Evolutionary conservation across 2,797 vertebrate species (phyloP), one percentile per base, ranked within the genome.

Genomic region (Typhlichthys subterraneus): DNA sequence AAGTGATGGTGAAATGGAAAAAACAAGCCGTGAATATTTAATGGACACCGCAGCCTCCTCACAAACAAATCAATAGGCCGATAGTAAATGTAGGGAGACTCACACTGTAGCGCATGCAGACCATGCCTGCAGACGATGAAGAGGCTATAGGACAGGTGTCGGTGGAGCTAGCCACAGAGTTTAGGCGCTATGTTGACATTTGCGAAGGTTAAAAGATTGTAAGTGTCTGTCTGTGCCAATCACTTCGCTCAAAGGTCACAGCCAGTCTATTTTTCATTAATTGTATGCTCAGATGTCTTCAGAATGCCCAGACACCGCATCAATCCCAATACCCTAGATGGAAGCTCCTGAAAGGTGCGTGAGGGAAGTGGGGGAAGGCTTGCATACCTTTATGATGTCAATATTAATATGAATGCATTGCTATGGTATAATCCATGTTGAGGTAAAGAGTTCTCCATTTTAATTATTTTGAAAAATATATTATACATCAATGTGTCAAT

Each of bases 201-300:
- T 93, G 66, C 90, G 91, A 93, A 93, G 92, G 92, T 93, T 93
- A 93, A 86, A 83, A 83, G 88, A 90, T 91, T 93, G 89, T 89
- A 92, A 89, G 84, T 88, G 92, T 89, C 92, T 73, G 87, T 89
- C 84, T 53, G 72, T 87, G 92, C 92, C 92, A 92, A 91, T 93
- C 92, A 92, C 77, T 76, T 58, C 12, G 67, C 80, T 86, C 87
- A 93, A 93, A 93, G 92, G 92, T 93, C 92, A 93, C 80, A 66
- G 83, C 71, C 65, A 73, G 81, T 89, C 82, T 85, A 75, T 84
- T 86, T 90, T 92, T 90, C 89, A 89, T 88, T 93, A 93, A 93
- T 93, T 92, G 91, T 86, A 81, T 63, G 72, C 87, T 81, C 81
- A 83, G 73, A 87, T 77, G 77, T 87, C 85, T 87, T 72, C 75